Base-by-base conservation (phyloP, 2,113 vertebrate genomes). In the Brachirus orientalis region DNA sequence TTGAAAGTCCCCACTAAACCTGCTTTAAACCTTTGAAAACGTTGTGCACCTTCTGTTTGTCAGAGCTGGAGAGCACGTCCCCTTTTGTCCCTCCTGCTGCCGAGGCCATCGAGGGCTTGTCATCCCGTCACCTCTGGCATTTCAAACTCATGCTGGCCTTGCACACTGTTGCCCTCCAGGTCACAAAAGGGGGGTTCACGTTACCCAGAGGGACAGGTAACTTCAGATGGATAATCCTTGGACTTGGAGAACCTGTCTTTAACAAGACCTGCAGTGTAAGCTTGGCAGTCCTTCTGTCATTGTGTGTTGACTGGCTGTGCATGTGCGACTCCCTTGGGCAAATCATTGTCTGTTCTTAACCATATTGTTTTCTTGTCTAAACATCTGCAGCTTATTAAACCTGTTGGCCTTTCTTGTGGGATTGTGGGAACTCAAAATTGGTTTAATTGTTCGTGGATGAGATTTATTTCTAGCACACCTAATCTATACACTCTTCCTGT, bases 231-330 rank as follows among this genome's bases (percentile, higher is more conserved):
- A 91, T 93, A 94, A 93, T 93, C 92, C 88, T 63, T 28, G 33
- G 75, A 88, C 89, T 88, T 84, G 88, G 89, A 88, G 90, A 92
- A 94, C 92, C 90, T 88, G 93, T 93, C 90, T 90, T 85, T 89
- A 77, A 83, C 77, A 82, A 75, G 64, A 68, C 87, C 63, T 73
- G 47, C 77, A 69, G 70, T 90, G 10, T 83, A 72, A 82, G 90
- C 88, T 78, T 86, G 77, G 85, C 86, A 90, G 90, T 88, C 75
- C 72, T 40, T 63, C 68, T 28, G 28, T 28, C 28, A 77, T 78
- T 63, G 6, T 72, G 84, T 75, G 68, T 73, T 82, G 85, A 88
- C 78, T 77, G 69, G 62, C 64, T 75, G 75, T 86, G 86, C 78
- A 75, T 91, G 75, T 86, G 75, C 44, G 72, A 67, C 51, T 84